Base-by-base conservation (phyloP, 1,140 invertebrate genomes). In the Hylaeus anthracinus region DNA sequence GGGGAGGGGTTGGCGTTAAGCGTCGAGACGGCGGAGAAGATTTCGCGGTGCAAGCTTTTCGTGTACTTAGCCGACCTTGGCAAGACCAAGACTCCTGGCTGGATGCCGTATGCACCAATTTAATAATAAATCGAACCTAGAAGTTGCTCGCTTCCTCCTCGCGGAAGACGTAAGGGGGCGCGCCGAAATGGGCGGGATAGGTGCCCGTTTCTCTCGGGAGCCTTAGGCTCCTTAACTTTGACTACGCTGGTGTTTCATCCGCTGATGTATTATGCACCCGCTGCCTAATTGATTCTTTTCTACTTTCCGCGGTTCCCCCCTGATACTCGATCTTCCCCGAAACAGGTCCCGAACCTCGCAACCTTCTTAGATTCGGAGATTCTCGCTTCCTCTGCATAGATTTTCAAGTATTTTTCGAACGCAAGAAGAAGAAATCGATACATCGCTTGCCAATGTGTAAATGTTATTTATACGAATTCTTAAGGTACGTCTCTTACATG, bases 101-200 rank as follows among this genome's bases (percentile, higher is more conserved):
- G 85, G 72, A 77, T 77, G 45, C 70, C 63, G 61, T 71, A 72
- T 78, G 76, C 67, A 81, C 61, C 71, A 72, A 88, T 88, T 88
- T 88, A 92, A 93, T 93, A 91, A 93, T 92, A 91, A 93, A 93
- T 92, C 85, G 88, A 88, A 86, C 86, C 88, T 85, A 88, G 89
- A 92, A 92, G 86, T 92, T 91, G 90, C 87, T 87, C 86, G 87
- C 90, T 92, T 91, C 90, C 90, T 90, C 89, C 85, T 79, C 73
- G 81, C 86, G 85, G 85, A 87, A 87, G 85, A 85, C 70, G 83
- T 39, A 58, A 81, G 85, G 79, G 72, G 39, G 58, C 45, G 8
- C 58, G 53, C 39, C 74, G 61, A 86, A 84, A 87, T 75, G 79
- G 74, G 58, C 72, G 58, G 76, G 74, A 73, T 72, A 84, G 84